Base-by-base conservation (phyloP, 2,113 vertebrate genomes). In the Dasypus novemcinctus region DNA sequence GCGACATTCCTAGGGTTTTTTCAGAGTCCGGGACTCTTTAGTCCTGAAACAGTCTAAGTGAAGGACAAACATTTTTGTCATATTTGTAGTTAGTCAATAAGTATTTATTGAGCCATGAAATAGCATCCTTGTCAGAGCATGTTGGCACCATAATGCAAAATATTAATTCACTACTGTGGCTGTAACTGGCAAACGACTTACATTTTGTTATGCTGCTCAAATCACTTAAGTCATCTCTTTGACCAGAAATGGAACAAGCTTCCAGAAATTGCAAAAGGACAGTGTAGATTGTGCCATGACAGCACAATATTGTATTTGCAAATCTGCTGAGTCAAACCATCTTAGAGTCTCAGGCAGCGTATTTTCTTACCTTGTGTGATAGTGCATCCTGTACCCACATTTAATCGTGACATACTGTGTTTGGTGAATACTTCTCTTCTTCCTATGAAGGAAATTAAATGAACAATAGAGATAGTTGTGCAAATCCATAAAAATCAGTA, bases 31-130 rank as follows among this genome's bases (percentile, higher is more conserved):
- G 95, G 57, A 90, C 49, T 80, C 59, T 95, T 94, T 76, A 87
- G 76, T 54, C 49, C 80, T 76, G 81, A 79, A 93, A 90, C 54
- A 93, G 43, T 69, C 3, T 1, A 81, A 38, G 43, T 80, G 93
- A 94, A 96, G 92, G 87, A 88, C 90, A 95, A 82, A 88, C 63
- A 82, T 92, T 92, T 96, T 88, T 95, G 54, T 93, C 80, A 54
- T 71, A n/a, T 96, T 84, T 87, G 74, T 71, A 87, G 79, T 69
- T 88, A 86, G 84, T 93, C 90, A 93, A 78, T 96, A 91, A 95
- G 82, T 72, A 84, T 92, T 90, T 91, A 91, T 82, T 78, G 84
- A 94, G 88, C 96, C 90, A 82, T 92, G 87, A 95, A 95, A 63
- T 49, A 92, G 68, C 61, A 92, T 68, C 91, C 71, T 95, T 76